A percentile compares a stretch with the other conserved stretches of the same genome.
Evolutionary conservation across 2,888 invertebrate genomes (phyloP).

Genomic region (Horisme vitalbata): DNA sequence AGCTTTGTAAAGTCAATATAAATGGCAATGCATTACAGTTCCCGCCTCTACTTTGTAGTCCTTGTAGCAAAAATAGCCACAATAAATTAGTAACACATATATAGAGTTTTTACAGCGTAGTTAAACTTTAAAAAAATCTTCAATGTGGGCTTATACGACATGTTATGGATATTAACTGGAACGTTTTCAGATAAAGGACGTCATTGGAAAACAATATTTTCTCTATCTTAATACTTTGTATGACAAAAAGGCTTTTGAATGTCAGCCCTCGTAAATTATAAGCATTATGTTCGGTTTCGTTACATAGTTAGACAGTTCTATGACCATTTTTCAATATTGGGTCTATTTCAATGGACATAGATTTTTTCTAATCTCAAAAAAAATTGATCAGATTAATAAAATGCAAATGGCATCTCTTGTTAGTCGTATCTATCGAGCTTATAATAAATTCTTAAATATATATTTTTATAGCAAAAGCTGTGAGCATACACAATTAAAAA

Average conservation of each 20-base stretch:
- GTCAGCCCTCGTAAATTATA: conserved; percentile 5
- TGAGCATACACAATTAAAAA: background rate
- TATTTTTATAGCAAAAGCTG: background rate
- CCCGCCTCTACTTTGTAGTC: conserved; percentile 36
- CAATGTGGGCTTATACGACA: conserved; percentile 38
- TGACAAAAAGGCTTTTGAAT: conserved; percentile 2
- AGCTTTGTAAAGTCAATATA: conserved; percentile 12
- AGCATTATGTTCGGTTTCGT: background rate
- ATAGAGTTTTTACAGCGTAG: conserved; percentile 55
- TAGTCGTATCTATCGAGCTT: too few species aligned
- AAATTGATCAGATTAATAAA: too few species aligned
- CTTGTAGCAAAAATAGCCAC: conserved; percentile 51
- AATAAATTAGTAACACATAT: conserved; percentile 57
- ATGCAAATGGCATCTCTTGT: too few species aligned
- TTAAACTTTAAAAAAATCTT: conserved; percentile 48
- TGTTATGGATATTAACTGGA: conserved; percentile 34
- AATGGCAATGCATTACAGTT: conserved; percentile 24
- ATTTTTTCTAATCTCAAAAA: too few species aligned
- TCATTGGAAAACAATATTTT: conserved; percentile 33
- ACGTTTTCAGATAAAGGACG: conserved; percentile 34
- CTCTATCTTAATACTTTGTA: conserved; percentile 40
- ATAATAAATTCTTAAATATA: background rate
- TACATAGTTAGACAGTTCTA: background rate
- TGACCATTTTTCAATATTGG: background rate
- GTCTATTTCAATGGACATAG: too few species aligned